Evolutionary conservation across 2,888 invertebrate genomes (phyloP).

Genomic region (Andrena praecox): DNA sequence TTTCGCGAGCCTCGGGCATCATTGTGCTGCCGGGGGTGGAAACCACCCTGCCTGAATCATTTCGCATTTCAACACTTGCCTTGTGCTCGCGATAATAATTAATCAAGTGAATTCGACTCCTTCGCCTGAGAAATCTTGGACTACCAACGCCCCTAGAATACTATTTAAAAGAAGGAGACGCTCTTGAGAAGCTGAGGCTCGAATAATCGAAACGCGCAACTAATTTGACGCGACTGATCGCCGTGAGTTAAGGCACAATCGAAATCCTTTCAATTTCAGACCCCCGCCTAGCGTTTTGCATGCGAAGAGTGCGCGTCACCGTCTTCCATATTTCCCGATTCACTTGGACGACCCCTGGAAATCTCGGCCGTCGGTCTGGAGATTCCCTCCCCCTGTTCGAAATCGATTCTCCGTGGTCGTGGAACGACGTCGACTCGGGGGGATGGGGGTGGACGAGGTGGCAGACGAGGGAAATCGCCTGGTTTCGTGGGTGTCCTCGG

Average conservation of each 20-base stretch:
- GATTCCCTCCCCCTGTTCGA: conserved; percentile 14
- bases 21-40: neutral
- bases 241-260: neutral
- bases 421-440: neutral
- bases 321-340: conserved; percentile 25
- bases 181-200: neutral
- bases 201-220: neutral
- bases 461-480: conserved; percentile 21
- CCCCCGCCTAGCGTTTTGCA: neutral
- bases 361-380: conserved; percentile 11
- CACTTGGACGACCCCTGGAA: conserved; percentile 10
- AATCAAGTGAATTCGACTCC: neutral
- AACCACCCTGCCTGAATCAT: neutral
- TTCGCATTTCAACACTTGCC: too few relatives aligned
- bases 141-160: too few relatives aligned
- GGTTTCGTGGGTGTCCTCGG: conserved; percentile 43
- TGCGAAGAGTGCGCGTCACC: conserved; percentile 23
- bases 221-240: neutral
- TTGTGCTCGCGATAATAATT: neutral
- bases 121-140: neutral
- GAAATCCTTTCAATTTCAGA: neutral
- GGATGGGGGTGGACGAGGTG: neutral
- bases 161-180: too few relatives aligned
- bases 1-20: conserved; percentile 3
- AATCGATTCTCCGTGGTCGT: conserved; percentile 17